Base-by-base conservation (phyloP, 1,140 invertebrate genomes). In the Nebria ingens region DNA sequence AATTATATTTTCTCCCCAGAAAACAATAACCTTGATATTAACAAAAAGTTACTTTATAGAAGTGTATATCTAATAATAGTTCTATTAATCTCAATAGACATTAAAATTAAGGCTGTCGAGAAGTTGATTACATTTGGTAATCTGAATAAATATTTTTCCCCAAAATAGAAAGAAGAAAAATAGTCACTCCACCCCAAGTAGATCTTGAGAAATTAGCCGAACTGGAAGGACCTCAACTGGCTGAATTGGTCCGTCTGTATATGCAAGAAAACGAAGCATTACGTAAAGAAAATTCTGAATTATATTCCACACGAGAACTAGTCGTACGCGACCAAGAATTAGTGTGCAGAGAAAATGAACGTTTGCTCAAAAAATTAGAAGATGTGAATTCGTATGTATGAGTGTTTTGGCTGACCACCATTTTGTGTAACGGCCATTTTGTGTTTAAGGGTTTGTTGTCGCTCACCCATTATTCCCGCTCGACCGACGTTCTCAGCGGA, bases 271-370 rank as follows among this genome's bases (percentile, higher is more conserved):
- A 96, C 70, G 84, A 90, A 61, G 83, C 86, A 0, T 68, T 97
- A 9, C 77, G 91, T 52, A 80, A 82, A 38, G 92, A 96, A 71
- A 96, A 96, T 69, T 78, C 84, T 13, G 91, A 95, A 58, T 73
- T 96, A 17, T 92, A 91, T 67, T 74, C 79, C 1, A 80, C 85
- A 0, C 74, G 89, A 52, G 90, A 95, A 62, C 77, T 85, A 38
- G 74, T 94, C 20, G 77, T 92, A 49, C 71, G 90, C 34, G 93
- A 97, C 66, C 91, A 95, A 64, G 91, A 96, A 68, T 68, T 91
- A 2, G 83, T 96, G 11, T 92, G 89, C 64, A 74, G 88, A 56
- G 92, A 97, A 68, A 96, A 96, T 66, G 93, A 96, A 69, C 73
- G 87, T 20, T 73, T 97, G 17, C 69, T 90, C 15, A 88, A 86